Base-by-base conservation (phyloP, 2,113 vertebrate genomes). In the Melanerpes formicivorus region DNA sequence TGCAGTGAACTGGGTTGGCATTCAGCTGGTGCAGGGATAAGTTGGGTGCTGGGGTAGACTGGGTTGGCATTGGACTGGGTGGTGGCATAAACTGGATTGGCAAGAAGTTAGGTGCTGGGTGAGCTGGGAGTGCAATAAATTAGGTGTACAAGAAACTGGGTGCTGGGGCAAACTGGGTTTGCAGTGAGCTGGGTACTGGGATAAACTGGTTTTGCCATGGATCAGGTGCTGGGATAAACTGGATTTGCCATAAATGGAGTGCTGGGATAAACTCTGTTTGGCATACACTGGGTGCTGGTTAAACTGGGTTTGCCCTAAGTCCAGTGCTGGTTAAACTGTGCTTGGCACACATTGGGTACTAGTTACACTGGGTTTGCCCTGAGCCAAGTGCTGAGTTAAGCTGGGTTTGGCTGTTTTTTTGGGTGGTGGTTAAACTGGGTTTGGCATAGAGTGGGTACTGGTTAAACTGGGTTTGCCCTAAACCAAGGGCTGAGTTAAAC, bases 331-430 rank as follows among this genome's bases (percentile, higher is more conserved):
- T 5, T 21, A 21, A 48, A 21, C 5, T 21, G 50, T 27, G 22
- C 3, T 50, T 13, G 29, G 14, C 12, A 0, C 25, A 0, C 12
- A 5, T 3, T 37, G 10, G 26, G 14, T 50, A 17, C 59, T 29
- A 25, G 8, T 6, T 5, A 13, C 29, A 58, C 14, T 2, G 58
- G 58, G 18, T 5, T 65, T 77, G 65, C 14, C 3, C 10, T 29
- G 3, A 21, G 1, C 1, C 7, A 27, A 27, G 18, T 27, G 67
- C 30, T 54, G 27, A 2, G 30, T 25, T 19, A 32, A 52, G 18
- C 2, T 82, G 54, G 14, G 56, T 44, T n/a, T 0, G 2, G 16
- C 46, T 34, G 34, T 21, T 21, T 3, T 10, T 11, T 50, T 50
- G 48, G 10, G 48, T 50, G 10, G 19, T 50, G 48, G 48, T 22